These are phyloP conservation scores for Caenorhabditis parvicauda DNA, from an alignment of 2,888 invertebrate species.

Conservation along the genomic window DNA sequence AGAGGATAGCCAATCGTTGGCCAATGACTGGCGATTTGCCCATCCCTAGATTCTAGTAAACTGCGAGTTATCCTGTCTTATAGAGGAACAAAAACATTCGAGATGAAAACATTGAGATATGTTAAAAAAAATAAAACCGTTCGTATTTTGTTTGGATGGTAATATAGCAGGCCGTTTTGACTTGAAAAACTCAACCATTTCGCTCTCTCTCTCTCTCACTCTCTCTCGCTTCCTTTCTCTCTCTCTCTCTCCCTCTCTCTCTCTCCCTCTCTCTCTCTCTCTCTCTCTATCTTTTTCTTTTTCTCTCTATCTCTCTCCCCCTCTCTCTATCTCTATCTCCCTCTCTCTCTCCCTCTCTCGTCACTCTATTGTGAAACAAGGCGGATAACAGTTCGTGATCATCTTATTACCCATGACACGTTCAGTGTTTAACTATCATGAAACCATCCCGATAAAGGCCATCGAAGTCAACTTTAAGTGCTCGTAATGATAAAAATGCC, in stretches of 20 bases:
- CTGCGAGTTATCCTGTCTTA: too few species aligned
- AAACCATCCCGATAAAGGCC: constrained; percentile 10
- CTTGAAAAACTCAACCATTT: not conserved
- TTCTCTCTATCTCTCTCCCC: not conserved
- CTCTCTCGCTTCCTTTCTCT: not conserved
- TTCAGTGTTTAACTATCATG: constrained; percentile 10
- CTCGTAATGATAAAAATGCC: constrained; percentile 17
- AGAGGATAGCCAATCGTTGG: too few species aligned
- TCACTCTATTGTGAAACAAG: not conserved
- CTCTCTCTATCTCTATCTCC: not conserved
- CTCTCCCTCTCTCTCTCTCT: not conserved
- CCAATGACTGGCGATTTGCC: too few species aligned
- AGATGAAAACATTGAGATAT: too few species aligned
- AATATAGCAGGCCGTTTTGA: not conserved
- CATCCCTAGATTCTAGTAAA: too few species aligned
- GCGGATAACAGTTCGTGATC: too few species aligned
- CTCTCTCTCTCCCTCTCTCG: not conserved
- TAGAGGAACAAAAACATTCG: too few species aligned
- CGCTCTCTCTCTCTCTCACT: constrained; percentile 7
- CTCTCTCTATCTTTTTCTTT: constrained; percentile 6
- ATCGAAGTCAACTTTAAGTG: constrained; percentile 12
- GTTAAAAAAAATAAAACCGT: too few species aligned
- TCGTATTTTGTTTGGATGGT: too few species aligned
- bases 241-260: not conserved
- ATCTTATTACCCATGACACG: too few species aligned